Evolutionary conservation across 2,888 invertebrate genomes (phyloP), one percentile per base, ranked within the genome.

Genomic region (Anorthoa munda): DNA sequence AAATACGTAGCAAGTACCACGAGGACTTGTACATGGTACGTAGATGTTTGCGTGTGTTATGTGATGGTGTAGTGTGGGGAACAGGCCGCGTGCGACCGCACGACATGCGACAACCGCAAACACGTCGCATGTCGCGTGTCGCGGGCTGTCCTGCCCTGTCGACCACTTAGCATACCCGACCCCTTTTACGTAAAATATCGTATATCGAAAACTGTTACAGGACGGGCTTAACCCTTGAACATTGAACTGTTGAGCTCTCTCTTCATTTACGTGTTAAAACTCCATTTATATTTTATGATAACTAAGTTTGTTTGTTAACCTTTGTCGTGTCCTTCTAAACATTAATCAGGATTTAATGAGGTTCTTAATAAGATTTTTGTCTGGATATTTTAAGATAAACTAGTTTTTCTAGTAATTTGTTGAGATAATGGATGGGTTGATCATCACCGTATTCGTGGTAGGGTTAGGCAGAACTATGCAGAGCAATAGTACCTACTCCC

Each of bases 151-250:
- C 82, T 81, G 72, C 70, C 79, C 78, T 84, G 77, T 79, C 83
- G 67, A 70, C 83, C 86, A 88, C 89, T 88, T 87, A 87, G 72
- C 87, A 86, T 86, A 86, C 83, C 84, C 82, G 84, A 86, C 84
- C 89, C 86, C 87, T 88, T 87, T 89, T 83, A 85, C 75, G 74
- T 77, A 79, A 85, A 86, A 83, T 89, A 84, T 88, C 85, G 82
- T 84, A 85, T 85, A 75, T 87, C 86, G 77, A 83, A 83, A 87
- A 84, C 60, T 70, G 75, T 84, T 56, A 81, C 70, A 67, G 55
- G 63, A 69, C 64, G 21, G 63, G 74, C 72, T 77, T 73, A 81
- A 76, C 76, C 81, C 81, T 75, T 56, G 74, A 81, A 66, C 64
- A 50, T 65, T 75, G 69, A 75, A 84, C 63, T 69, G 61, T 69